A percentile compares a stretch with the other conserved stretches of the same genome.
These are phyloP conservation scores for Holacanthella duospinosa DNA, from an alignment of 2,888 invertebrate species.

Conservation along the genomic window DNA sequence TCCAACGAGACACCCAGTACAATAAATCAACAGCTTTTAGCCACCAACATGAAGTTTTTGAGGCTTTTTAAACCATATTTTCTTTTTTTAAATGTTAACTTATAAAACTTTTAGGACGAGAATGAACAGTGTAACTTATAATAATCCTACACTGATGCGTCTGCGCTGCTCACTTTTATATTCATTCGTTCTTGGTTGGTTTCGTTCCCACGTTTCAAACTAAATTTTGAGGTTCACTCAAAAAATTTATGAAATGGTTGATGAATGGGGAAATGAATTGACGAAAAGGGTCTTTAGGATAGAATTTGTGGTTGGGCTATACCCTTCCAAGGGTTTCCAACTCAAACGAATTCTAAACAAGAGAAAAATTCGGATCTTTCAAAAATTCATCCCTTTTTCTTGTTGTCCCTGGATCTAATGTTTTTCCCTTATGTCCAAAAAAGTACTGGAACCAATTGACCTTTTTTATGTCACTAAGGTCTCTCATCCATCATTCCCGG, in stretches of 20 bases:
- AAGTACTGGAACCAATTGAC: not conserved
- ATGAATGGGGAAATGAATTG: no score
- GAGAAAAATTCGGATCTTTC: not conserved
- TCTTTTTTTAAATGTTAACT: no score
- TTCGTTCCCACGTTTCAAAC: no score
- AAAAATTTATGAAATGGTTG: no score
- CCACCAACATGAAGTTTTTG: no score
- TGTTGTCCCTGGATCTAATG: not conserved
- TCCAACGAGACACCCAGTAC: not conserved
- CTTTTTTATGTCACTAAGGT: not conserved
- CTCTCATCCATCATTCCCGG: not conserved
- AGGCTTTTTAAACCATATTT: no score
- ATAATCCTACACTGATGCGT: no score
- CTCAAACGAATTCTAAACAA: not conserved
- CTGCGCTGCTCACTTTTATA: no score
- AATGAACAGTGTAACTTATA: no score
- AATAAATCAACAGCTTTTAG: slow-evolving; percentile 3
- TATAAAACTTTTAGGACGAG: no score
- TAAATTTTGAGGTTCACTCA: no score
- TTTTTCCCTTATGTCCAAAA: not conserved
- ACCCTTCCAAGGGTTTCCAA: not conserved
- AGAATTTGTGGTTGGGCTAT: not conserved
- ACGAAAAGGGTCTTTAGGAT: not conserved
- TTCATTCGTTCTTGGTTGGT: no score
- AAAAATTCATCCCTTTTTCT: not conserved